A percentile compares a stretch with the other conserved stretches of the same genome.
Conservation (phyloP, 1,140 invertebrate genomes). For the Eurytemora carolleeae region DNA sequence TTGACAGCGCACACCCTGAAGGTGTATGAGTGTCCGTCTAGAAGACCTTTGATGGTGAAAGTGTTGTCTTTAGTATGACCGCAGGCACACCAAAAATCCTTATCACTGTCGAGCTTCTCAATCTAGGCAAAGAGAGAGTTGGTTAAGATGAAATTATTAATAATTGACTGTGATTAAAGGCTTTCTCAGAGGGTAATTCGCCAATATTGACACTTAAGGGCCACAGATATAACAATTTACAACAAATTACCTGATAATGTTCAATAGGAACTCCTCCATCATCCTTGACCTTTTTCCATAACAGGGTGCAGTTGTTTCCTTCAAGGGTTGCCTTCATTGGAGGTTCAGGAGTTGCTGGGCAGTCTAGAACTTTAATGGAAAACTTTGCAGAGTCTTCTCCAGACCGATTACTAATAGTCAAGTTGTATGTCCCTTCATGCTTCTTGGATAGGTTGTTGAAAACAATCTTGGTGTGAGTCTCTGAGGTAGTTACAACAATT, state of each 20-base stretch:
- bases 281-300: slow-evolving; percentile 78
- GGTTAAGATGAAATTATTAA: neutral
- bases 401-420: slow-evolving; percentile 57
- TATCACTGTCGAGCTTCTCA: slow-evolving; percentile 31
- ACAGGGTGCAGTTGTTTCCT: slow-evolving; percentile 77
- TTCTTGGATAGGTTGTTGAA: neutral
- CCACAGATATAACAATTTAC: neutral
- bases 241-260: slow-evolving; percentile 24
- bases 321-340: slow-evolving; percentile 54
- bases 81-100: slow-evolving; percentile 29
- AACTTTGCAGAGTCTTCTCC: slow-evolving; percentile 71
- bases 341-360: slow-evolving; percentile 54
- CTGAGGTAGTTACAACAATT: slow-evolving; percentile 55
- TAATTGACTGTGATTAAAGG: neutral
- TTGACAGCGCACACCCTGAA: slow-evolving; percentile 90
- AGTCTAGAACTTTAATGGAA: slow-evolving; percentile 74
- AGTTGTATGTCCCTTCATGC: neutral
- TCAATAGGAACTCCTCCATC: slow-evolving; percentile 44
- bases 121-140: slow-evolving; percentile 23
- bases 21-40: slow-evolving; percentile 82
- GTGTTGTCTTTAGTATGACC: slow-evolving; percentile 23
- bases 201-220: neutral
- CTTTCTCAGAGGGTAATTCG: neutral
- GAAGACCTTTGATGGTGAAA: slow-evolving; percentile 7
- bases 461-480: slow-evolving; percentile 59